Conservation (phyloP, 1,140 invertebrate species). For the Copidosoma floridanum region DNA sequence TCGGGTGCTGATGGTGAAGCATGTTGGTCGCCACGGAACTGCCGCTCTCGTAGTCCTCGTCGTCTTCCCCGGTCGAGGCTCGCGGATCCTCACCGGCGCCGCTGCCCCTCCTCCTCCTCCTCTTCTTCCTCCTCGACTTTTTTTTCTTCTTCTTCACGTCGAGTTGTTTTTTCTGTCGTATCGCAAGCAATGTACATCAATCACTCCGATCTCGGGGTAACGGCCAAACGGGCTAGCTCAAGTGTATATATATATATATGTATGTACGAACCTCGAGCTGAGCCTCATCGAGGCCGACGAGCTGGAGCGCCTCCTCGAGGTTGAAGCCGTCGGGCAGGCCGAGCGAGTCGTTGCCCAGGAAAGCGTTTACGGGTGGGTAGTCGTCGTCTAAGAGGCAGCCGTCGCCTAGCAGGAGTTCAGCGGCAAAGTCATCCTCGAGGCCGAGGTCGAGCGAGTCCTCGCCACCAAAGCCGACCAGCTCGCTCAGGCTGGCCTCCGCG, state of each 20-base stretch:
- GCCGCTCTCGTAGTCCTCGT: slow-evolving; percentile 35
- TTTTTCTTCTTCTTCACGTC: slow-evolving; percentile 36
- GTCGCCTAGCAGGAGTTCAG: slow-evolving; percentile 45
- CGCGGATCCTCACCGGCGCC: slow-evolving; percentile 35
- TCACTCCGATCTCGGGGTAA: too few relatives aligned
- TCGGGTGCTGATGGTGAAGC: slow-evolving; percentile 67
- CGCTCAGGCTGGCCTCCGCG: slow-evolving; percentile 39
- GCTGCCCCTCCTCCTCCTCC: slow-evolving; percentile 38
- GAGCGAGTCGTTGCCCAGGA: slow-evolving; percentile 50
- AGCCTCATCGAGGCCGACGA: slow-evolving; percentile 70
- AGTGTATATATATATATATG: background rate
- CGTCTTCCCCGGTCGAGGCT: slow-evolving; percentile 31
- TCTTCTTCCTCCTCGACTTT: slow-evolving; percentile 40
- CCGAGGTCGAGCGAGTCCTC: slow-evolving; percentile 50
- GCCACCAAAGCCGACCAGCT: slow-evolving; percentile 42
- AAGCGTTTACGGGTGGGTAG: slow-evolving; percentile 47
- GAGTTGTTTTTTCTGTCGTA: too few relatives aligned
- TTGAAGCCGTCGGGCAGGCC: slow-evolving; percentile 63
- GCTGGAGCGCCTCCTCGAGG: slow-evolving; percentile 70
- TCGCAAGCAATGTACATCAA: too few relatives aligned
- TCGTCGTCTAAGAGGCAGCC: slow-evolving; percentile 45
- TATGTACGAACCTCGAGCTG: slow-evolving; percentile 51
- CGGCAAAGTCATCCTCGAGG: slow-evolving; percentile 53
- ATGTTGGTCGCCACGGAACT: slow-evolving; percentile 41
- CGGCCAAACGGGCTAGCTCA: too few relatives aligned